These are phyloP conservation scores for Andrena praecox DNA, from an alignment of 2,888 invertebrate genomes.

Conservation along the genomic window DNA sequence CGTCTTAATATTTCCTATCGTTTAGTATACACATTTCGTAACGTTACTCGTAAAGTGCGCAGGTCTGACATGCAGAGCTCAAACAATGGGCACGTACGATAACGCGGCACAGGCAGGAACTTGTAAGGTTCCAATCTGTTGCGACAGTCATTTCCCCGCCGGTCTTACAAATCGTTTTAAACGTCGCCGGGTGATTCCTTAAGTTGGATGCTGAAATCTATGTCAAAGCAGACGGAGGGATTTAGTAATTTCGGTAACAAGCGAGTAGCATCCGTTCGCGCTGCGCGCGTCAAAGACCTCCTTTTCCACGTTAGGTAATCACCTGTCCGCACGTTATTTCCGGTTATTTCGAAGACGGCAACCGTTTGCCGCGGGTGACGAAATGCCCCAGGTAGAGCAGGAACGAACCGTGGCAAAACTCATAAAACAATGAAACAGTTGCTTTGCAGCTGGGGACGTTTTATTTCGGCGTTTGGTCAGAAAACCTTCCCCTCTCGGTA, in stretches of 20 bases:
- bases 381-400: too few relatives aligned
- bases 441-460: too few relatives aligned
- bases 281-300: neutral
- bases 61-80: neutral
- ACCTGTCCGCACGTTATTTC: constrained; percentile 27
- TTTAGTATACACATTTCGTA: neutral
- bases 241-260: constrained; percentile 31
- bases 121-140: constrained; percentile 15
- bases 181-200: constrained; percentile 41
- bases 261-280: constrained; percentile 14
- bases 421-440: too few relatives aligned
- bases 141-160: constrained; percentile 23
- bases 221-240: constrained; percentile 38
- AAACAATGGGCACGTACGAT: constrained; percentile 1
- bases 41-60: neutral
- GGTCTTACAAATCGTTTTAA: constrained; percentile 32
- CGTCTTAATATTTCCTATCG: too few relatives aligned
- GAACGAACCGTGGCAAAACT: too few relatives aligned
- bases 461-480: too few relatives aligned
- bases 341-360: constrained; percentile 19
- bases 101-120: neutral
- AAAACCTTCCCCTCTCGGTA: too few relatives aligned
- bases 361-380: too few relatives aligned
- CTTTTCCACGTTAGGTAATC: constrained; percentile 27
- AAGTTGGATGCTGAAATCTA: constrained; percentile 59